Base-by-base conservation (phyloP, 2,888 invertebrate species). In the Agrotis clavis region DNA sequence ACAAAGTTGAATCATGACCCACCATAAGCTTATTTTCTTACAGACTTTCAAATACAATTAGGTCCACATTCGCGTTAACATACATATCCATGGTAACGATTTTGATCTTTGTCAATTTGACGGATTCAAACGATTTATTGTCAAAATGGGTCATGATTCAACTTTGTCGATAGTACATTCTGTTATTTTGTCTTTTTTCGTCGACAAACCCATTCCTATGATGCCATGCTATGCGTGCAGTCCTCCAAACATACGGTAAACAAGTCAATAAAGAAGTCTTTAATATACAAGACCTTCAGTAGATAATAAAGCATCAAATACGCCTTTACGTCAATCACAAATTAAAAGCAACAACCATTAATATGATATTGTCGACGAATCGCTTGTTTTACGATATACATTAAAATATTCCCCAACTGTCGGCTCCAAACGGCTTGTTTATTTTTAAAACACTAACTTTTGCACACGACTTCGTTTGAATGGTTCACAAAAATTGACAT, bases 391-490 rank as follows among this genome's bases (percentile, higher is more conserved):
- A 81, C 67, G 64, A 57, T 48, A 62, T 18, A 70, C 77, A 74
- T 76, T 70, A 82, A 85, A 79, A 77, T 79, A 71, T 83, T 66
- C 74, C 61, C 61, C 67, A 76, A 69, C 71, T 67, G 80, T 64
- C 82, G 65, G 75, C 71, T 62, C 67, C 66, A 56, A 25, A 19
- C 54, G 41, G 14, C 30, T 66, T 54, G 72, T 82, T 81, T 85
- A 85, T 85, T 85, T 85, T 79, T 85, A 79, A 71, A 82, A 71
- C 78, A 72, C 84, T 81, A 80, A 56, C 75, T 82, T 85, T 85
- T 85, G 85, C 85, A 85, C 85, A 85, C 85, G 84, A 75, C 60
- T 77, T 69, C 65, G 70, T 74, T 74, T 69, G 71, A 74, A 80
- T 71, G 67, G 62, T 76, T 67, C 79, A 75, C 79, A 81, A 81